These are phyloP conservation scores for Phodopus roborovskii DNA, from an alignment of 2,113 vertebrate genomes.

Conservation along the genomic window DNA sequence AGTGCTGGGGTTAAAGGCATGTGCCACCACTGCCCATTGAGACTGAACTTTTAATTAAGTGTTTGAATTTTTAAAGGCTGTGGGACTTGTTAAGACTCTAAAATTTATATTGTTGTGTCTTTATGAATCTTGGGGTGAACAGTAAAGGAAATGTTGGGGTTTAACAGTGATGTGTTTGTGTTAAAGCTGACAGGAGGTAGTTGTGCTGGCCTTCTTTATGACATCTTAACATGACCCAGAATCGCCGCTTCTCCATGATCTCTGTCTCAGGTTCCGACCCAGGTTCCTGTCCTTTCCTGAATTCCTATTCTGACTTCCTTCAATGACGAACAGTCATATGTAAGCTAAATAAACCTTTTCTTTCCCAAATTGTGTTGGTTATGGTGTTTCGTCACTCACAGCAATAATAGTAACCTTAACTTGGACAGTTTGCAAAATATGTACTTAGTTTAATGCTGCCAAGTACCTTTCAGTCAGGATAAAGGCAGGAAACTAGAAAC, in stretches of 20 bases:
- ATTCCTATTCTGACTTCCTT: background rate
- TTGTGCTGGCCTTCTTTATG: background rate
- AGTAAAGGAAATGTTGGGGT: background rate
- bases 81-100: background rate
- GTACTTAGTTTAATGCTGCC: background rate
- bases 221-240: background rate
- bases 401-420: background rate
- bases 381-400: background rate
- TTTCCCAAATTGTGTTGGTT: background rate
- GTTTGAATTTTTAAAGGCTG: background rate
- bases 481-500: background rate
- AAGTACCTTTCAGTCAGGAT: background rate
- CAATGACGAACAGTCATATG: background rate
- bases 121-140: too few relatives aligned
- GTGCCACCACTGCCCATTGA: too few relatives aligned
- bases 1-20: too few relatives aligned
- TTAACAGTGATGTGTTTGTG: background rate
- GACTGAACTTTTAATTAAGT: background rate
- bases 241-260: too few relatives aligned
- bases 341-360: background rate
- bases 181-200: background rate
- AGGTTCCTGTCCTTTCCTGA: background rate
- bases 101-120: background rate
- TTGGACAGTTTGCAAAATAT: background rate
- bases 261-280: background rate